Conservation (phyloP, 2,888 invertebrate genomes). For the Ectobius pallidus region DNA sequence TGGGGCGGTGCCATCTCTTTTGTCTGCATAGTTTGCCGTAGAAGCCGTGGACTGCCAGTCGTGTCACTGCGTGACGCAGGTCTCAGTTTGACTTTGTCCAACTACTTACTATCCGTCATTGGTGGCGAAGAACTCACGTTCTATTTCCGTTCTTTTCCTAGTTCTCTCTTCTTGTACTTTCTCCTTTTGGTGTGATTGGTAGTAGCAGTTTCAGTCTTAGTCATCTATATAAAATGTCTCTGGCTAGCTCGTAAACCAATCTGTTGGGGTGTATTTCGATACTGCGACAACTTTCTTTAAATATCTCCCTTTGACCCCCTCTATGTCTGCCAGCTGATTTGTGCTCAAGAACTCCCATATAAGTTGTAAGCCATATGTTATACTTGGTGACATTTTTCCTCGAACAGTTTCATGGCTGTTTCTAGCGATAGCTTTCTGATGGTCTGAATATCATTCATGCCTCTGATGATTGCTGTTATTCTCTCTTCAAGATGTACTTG, state of each 20-base stretch:
- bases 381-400: conserved; percentile 2
- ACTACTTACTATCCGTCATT: not conserved
- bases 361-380: not conserved
- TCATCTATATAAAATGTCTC: not conserved
- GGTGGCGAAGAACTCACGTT: not conserved
- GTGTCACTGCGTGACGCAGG: not conserved
- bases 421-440: conserved; percentile 5
- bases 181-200: not conserved
- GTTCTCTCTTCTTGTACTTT: not conserved
- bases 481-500: too few species aligned
- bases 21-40: not conserved
- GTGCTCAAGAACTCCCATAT: not conserved
- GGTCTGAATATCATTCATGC: not conserved
- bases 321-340: conserved; percentile 1
- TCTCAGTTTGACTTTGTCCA: not conserved
- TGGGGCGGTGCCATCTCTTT: conserved; percentile 1
- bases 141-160: not conserved
- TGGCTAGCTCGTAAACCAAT: not conserved
- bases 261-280: not conserved
- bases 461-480: not conserved
- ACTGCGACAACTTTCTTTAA: not conserved
- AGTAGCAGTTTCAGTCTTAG: conserved; percentile 3
- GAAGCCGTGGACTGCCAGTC: not conserved
- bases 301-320: not conserved
- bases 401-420: conserved; percentile 2